Percentiles rank a stretch among this genome's conserved stretches.
phyloP scores from a whole-genome alignment of 2,888 invertebrate species.

The Chloromyia formosa region DNA sequence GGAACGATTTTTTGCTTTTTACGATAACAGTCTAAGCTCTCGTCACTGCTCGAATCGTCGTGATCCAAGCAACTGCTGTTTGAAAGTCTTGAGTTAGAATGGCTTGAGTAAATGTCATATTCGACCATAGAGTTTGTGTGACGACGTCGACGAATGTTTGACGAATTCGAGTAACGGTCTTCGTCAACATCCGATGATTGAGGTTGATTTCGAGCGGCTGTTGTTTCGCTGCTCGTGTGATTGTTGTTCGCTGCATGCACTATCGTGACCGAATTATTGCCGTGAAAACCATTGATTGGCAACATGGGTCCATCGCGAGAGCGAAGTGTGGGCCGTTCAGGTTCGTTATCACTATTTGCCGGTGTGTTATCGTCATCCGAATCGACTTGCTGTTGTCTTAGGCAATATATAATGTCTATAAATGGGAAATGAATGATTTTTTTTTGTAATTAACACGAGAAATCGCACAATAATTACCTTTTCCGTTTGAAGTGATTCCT shows the following conservation, averaged over 20 bases:
- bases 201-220: not conserved
- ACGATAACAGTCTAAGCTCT: slow-evolving; percentile 50
- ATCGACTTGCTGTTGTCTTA: slow-evolving; percentile 68
- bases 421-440: slow-evolving; percentile 18
- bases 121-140: slow-evolving; percentile 45
- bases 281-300: slow-evolving; percentile 47
- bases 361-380: slow-evolving; percentile 71
- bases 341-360: slow-evolving; percentile 46
- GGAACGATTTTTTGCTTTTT: slow-evolving; percentile 48
- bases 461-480: slow-evolving; percentile 53
- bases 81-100: slow-evolving; percentile 56
- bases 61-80: slow-evolving; percentile 55
- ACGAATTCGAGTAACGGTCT: slow-evolving; percentile 44
- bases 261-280: slow-evolving; percentile 42
- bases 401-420: slow-evolving; percentile 62
- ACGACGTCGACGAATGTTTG: slow-evolving; percentile 46
- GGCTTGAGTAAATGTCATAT: slow-evolving; percentile 55
- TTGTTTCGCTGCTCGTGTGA: not conserved
- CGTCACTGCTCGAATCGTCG: slow-evolving; percentile 51
- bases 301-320: slow-evolving; percentile 37
- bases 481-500: slow-evolving; percentile 64
- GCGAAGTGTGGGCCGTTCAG: slow-evolving; percentile 36
- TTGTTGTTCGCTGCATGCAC: not conserved
- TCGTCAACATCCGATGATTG: slow-evolving; percentile 48
- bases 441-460: not conserved